These are phyloP conservation scores for Cataglyphis hispanica DNA, from an alignment of 1,140 invertebrate species.

Conservation along the genomic window DNA sequence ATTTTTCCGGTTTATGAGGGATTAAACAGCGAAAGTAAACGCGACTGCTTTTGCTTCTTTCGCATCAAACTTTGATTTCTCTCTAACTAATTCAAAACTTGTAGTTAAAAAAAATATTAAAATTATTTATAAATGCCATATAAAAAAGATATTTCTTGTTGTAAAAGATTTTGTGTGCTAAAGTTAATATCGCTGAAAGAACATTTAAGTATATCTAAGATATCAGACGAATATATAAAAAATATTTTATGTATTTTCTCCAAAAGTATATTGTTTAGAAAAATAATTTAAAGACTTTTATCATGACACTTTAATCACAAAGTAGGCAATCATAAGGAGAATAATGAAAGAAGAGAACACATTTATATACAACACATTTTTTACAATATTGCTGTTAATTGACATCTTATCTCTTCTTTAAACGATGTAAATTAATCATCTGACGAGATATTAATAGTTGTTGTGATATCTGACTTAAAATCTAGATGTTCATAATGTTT, in stretches of 20 bases:
- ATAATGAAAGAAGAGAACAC: background rate
- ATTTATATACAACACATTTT: background rate
- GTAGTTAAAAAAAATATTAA: too few relatives aligned
- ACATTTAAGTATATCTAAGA: too few relatives aligned
- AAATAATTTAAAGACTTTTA: too few relatives aligned
- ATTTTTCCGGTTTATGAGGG: background rate
- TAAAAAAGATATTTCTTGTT: too few relatives aligned
- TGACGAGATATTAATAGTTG: background rate
- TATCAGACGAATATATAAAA: too few relatives aligned
- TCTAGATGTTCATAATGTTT: background rate
- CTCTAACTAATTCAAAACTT: background rate
- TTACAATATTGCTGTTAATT: background rate
- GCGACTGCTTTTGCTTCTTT: background rate
- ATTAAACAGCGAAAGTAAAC: conserved; percentile 13
- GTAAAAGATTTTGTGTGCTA: too few relatives aligned
- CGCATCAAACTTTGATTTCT: conserved; percentile 10
- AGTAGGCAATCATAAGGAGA: background rate
- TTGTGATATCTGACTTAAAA: background rate
- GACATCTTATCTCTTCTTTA: background rate
- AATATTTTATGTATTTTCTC: too few relatives aligned
- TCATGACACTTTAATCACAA: too few relatives aligned
- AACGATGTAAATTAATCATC: background rate
- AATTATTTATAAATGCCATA: too few relatives aligned
- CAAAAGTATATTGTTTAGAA: too few relatives aligned
- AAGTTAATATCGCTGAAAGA: too few relatives aligned